These are phyloP conservation scores for Melanophora roralis DNA, from an alignment of 2,888 invertebrate genomes.

Conservation along the genomic window DNA sequence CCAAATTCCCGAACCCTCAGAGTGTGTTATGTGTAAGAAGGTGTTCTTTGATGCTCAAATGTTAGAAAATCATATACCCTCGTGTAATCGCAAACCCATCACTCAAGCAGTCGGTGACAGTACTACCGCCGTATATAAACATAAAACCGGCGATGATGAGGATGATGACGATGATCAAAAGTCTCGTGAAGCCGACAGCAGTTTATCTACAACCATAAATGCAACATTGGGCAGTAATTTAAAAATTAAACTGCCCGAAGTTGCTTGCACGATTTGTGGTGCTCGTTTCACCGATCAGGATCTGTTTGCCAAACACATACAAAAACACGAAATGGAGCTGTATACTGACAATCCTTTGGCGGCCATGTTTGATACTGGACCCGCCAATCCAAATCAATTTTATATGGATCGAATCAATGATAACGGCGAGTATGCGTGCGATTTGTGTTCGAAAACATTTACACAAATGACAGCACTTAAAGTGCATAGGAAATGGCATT, in stretches of 20 bases:
- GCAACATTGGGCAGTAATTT: constrained; percentile 55
- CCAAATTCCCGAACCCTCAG: constrained; percentile 75
- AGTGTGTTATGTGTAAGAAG: constrained; percentile 76
- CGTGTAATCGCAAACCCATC: constrained; percentile 72
- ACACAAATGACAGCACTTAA: constrained; percentile 77
- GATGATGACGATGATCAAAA: constrained; percentile 54
- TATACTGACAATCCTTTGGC: constrained; percentile 76
- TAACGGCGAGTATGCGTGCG: constrained; percentile 77
- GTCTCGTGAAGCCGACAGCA: constrained; percentile 56
- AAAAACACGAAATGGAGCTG: constrained; percentile 75
- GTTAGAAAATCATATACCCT: constrained; percentile 74
- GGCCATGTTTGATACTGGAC: constrained; percentile 76
- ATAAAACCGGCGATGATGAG: constrained; percentile 60
- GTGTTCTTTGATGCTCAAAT: constrained; percentile 76
- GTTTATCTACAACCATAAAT: constrained; percentile 24
- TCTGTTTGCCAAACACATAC: constrained; percentile 75
- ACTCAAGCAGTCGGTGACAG: constrained; percentile 62
- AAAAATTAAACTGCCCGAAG: constrained; percentile 74
- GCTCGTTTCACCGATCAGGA: constrained; percentile 76
- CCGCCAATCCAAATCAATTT: constrained; percentile 75
- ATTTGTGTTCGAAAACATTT: constrained; percentile 76
- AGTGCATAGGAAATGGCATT: constrained; percentile 78
- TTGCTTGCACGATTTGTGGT: constrained; percentile 75
- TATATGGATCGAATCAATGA: constrained; percentile 75
- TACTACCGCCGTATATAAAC: constrained; percentile 68